Base-by-base conservation (phyloP, 1,140 invertebrate genomes). In the Drosophila arawakana region DNA sequence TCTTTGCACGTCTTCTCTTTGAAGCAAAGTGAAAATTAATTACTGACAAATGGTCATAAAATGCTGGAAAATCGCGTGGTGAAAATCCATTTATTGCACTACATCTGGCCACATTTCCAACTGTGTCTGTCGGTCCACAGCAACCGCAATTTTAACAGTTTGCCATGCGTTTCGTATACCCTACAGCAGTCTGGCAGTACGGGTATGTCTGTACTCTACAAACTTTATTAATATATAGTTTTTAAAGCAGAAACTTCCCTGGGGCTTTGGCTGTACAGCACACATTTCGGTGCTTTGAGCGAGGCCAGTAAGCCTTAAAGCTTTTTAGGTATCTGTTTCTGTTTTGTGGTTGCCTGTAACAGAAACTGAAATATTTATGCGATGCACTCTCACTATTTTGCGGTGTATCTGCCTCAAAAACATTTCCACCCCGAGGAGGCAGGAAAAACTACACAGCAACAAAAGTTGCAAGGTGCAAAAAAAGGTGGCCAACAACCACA, bases 41-140 rank as follows among this genome's bases (percentile, higher is more conserved):
- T 49, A 59, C 65, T 75, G 46, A 35, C 30, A 34, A 34, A 78
- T 84, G 84, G 70, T 73, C 80, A 73, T 73, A 73, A 84, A 80
- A 69, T 68, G 61, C 54, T 21, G 37, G n/a, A 18, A 57, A 39
- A 41, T 57, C 30, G 47, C 21, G 47, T 50, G 25, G 30, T n/a
- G 30, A 35, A 35, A 52, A 35, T 52, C 7, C 50, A 52, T 52
- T 52, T 52, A 52, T 52, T 52, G n/a, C 15, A 39, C 7, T 55
- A 10, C 10, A 37, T 18, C 35, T 18, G 35, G 13, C 15, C 39
- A 8, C 37, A 9, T 55, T 18, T 21, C 6, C 13, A 46, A 13
- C 13, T 3, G 1, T 15, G n/a, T 46, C 6, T 46, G 13, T 46
- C 10, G 0, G 11, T 30, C 43, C 15, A 15, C 15, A 15, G 15